Evolutionary conservation across 2,888 invertebrate genomes (phyloP).

Genomic region (Pimpla rufipes): DNA sequence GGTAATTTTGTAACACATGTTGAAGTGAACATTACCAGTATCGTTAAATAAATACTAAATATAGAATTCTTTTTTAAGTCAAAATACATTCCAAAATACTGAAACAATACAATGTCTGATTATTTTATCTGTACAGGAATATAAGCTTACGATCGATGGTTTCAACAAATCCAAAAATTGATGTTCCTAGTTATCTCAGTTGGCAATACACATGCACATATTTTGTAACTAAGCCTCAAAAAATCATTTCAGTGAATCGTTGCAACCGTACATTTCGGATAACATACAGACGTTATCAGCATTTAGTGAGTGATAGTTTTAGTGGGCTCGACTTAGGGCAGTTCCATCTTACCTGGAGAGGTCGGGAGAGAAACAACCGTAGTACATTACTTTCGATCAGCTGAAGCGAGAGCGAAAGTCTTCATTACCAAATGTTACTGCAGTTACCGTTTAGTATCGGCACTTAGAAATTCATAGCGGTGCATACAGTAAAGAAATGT

Average conservation of each 20-base stretch:
- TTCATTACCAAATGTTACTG: conserved; percentile 36
- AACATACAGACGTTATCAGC: background rate
- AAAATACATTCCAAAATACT: background rate
- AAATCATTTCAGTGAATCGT: background rate
- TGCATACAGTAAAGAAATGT: conserved; percentile 60
- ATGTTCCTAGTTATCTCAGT: conserved; percentile 3
- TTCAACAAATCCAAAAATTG: background rate
- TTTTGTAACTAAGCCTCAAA: background rate
- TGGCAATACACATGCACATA: background rate
- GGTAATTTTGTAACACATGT: background rate
- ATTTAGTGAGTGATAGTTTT: conserved; percentile 67
- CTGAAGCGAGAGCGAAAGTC: conserved; percentile 72
- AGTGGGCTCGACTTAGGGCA: conserved; percentile 75
- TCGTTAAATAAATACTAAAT: background rate
- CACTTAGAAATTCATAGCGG: conserved; percentile 64
- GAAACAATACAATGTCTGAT: background rate
- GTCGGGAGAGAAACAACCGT: conserved; percentile 60
- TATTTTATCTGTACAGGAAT: background rate
- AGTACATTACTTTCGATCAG: conserved; percentile 72
- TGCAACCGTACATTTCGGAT: background rate
- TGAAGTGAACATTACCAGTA: background rate
- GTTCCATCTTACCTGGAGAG: conserved; percentile 68
- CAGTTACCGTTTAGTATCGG: background rate
- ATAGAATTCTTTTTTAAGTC: background rate
- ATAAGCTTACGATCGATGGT: background rate